phyloP scores from a whole-genome alignment of 2,797 vertebrate genomes.

The Myiotriccus ornatus region DNA sequence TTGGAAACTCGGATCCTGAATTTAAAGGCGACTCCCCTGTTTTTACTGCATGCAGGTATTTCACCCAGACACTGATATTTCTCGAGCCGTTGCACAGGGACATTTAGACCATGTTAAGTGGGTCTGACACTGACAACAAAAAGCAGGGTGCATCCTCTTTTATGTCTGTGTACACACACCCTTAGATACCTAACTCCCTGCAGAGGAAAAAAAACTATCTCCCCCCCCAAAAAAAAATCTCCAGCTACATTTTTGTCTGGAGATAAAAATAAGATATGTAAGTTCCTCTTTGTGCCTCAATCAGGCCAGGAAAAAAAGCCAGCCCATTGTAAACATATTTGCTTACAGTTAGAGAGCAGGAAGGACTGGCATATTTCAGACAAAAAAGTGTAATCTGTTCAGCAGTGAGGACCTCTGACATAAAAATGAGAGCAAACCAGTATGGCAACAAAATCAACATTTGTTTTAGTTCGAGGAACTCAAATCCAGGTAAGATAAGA shows the following conservation, averaged over 20 bases:
- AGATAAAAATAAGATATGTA: background rate
- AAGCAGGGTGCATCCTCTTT: background rate
- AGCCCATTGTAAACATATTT: background rate
- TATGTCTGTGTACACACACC: accelerated
- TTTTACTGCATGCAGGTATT: background rate
- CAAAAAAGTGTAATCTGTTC: background rate
- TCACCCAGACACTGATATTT: background rate
- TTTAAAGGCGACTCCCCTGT: background rate
- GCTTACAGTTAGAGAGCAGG: background rate
- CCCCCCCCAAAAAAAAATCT: background rate
- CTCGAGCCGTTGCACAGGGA: background rate
- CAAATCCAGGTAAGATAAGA: background rate
- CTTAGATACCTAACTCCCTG: background rate
- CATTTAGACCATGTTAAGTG: background rate
- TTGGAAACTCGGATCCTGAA: background rate
- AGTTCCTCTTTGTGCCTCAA: background rate
- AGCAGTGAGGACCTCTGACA: background rate
- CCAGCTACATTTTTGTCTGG: background rate
- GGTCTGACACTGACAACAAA: background rate
- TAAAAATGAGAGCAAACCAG: background rate
- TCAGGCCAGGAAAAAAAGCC: background rate
- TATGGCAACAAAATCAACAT: background rate
- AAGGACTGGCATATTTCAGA: background rate
- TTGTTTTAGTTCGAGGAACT: background rate
- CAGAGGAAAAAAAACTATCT: background rate